Percentiles rank a stretch among this genome's conserved stretches.
These are phyloP conservation scores for Campoplex capitator DNA, from an alignment of 2,888 invertebrate species.

Conservation along the genomic window DNA sequence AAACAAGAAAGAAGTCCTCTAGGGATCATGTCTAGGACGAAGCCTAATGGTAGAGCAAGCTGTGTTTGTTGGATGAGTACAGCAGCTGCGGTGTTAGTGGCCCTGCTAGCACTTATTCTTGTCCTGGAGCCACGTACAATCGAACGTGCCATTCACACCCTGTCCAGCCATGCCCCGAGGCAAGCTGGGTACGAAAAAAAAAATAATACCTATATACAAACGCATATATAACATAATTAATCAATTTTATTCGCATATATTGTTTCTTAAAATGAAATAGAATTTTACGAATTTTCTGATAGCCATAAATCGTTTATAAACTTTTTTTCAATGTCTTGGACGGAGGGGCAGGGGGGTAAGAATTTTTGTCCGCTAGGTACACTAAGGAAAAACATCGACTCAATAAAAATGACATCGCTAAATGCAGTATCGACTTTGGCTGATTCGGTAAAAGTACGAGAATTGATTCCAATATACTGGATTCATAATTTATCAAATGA, in stretches of 20 bases:
- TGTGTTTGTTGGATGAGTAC: constrained; percentile 81
- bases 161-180: constrained; percentile 82
- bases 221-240: constrained; percentile 63
- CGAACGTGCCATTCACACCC: constrained; percentile 79
- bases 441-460: constrained; percentile 60
- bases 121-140: constrained; percentile 82
- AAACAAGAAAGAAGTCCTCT: constrained; percentile 78
- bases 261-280: constrained; percentile 15
- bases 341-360: constrained; percentile 26
- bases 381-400: constrained; percentile 4
- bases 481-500: constrained; percentile 47
- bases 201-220: constrained; percentile 66
- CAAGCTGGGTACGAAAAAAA: constrained; percentile 82
- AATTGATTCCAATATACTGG: constrained; percentile 70
- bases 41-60: constrained; percentile 77
- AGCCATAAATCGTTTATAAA: constrained; percentile 22
- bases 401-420: constrained; percentile 28
- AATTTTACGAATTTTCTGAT: constrained; percentile 31
- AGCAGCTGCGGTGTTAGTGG: constrained; percentile 80
- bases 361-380: constrained; percentile 2
- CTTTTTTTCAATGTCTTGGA: constrained; percentile 29
- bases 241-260: constrained; percentile 67
- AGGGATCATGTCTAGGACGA: constrained; percentile 79
- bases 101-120: constrained; percentile 82
- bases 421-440: constrained; percentile 43